Evolutionary conservation across 2,797 vertebrate species (phyloP), one percentile per base, ranked within the genome.

Genomic region (Distichodus sexfasciatus): DNA sequence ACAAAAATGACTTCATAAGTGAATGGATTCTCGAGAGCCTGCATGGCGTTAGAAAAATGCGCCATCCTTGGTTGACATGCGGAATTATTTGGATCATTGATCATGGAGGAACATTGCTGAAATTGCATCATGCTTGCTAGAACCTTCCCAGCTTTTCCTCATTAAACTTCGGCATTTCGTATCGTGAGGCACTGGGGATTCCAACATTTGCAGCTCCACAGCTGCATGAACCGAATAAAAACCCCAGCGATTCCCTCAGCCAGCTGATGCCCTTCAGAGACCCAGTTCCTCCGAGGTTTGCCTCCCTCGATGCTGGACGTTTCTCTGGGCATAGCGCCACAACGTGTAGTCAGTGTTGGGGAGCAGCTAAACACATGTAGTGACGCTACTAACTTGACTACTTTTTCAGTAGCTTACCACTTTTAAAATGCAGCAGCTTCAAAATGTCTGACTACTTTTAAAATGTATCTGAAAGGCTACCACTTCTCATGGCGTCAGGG

Each of bases 71-170:
- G 76, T 83, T 89, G 87, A 89, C 87, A 85, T 35, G 70, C 70
- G 79, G 75, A 82, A 81, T 80, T 65, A 80, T 82, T 82, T 83
- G 82, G 74, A 78, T 81, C 85, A 86, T 88, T 87, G 83, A 90
- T 90, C 85, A 88, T 79, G 78, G 11, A 81, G 43, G 82, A 81
- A 72, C 84, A 85, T 87, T 90, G 83, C 87, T 78, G 50, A 1
- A 77, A 86, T 90, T 90, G 87, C 85, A 88, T 87, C 86, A 89
- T 87, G 74, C 81, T 88, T 88, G 85, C 86, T 63, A 76, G 75
- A 84, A 75, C 81, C 75, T 65, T 41, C 77, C n/a, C 19, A 75
- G 60, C 40, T 46, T 72, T 69, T 65, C 28, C 51, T 70, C 35
- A 65, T 65, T 71, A 64, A 64, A 36, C 46, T 14, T 64, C 24